phyloP scores from a whole-genome alignment of 2,797 vertebrate genomes.

The Phrynocephalus guinanensis region DNA sequence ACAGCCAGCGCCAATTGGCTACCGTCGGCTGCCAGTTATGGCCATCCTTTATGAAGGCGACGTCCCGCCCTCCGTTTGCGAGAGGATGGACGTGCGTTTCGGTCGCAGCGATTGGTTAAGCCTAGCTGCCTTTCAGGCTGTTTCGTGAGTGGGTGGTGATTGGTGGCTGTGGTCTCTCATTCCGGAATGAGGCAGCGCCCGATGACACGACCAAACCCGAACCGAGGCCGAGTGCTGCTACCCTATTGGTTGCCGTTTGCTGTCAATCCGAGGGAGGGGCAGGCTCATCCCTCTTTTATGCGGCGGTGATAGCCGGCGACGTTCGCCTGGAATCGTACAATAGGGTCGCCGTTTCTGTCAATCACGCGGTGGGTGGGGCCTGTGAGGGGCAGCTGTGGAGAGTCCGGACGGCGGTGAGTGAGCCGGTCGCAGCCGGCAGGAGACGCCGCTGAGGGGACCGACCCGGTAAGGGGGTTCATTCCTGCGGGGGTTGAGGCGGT shows the following conservation, averaged over 20 bases:
- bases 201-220: slow-evolving; percentile 22
- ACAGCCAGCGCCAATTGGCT: not conserved
- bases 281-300: not conserved
- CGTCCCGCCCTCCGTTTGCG: slow-evolving; percentile 10
- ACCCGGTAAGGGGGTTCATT: not conserved
- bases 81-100: not conserved
- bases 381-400: slow-evolving; percentile 23
- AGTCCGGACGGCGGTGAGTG: slow-evolving; percentile 25
- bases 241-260: not conserved
- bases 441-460: not conserved
- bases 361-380: slow-evolving; percentile 14
- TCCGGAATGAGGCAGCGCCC: slow-evolving; percentile 44
- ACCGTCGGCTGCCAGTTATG: accelerated
- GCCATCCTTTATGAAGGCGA: not conserved
- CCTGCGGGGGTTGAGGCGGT: no score
- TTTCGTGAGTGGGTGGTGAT: not conserved
- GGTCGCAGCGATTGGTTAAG: not conserved
- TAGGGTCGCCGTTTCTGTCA: slow-evolving; percentile 16
- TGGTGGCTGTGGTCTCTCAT: not conserved
- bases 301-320: not conserved
- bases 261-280: not conserved
- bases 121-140: not conserved
- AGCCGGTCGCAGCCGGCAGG: slow-evolving; percentile 43
- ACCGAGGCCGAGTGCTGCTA: not conserved
- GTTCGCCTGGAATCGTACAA: not conserved